These are phyloP conservation scores for Lymantria dispar DNA, from an alignment of 2,888 invertebrate species.

Conservation along the genomic window DNA sequence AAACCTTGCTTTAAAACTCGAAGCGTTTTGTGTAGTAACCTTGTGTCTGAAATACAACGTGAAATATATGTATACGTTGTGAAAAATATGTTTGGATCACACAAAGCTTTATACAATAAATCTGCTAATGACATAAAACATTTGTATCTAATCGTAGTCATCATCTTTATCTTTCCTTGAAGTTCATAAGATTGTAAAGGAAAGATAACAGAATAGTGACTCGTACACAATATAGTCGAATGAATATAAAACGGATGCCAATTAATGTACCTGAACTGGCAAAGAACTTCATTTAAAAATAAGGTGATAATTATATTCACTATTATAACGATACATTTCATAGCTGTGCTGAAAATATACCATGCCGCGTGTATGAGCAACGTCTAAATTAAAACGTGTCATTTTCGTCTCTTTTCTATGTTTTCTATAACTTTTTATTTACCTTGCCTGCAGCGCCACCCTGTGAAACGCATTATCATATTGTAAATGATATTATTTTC, in stretches of 20 bases:
- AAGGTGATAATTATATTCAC: constrained; percentile 37
- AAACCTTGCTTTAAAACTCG: constrained; percentile 31
- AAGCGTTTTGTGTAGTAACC: constrained; percentile 43
- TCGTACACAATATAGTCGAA: constrained; percentile 9
- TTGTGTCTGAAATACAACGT: constrained; percentile 37
- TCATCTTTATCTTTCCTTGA: constrained; percentile 17
- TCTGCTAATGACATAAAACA: constrained; percentile 25
- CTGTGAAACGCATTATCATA: constrained; percentile 64
- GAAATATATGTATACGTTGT: constrained; percentile 22
- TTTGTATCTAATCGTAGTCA: constrained; percentile 14
- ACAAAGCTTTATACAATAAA: constrained; percentile 38
- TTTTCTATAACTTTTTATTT: constrained; percentile 45
- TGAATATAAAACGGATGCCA: constrained; percentile 31
- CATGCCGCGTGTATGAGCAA: constrained; percentile 59
- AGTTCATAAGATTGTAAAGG: constrained; percentile 1
- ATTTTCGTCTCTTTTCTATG: constrained; percentile 30
- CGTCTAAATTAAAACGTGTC: constrained; percentile 52
- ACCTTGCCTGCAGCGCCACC: constrained; percentile 78
- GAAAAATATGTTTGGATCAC: constrained; percentile 27
- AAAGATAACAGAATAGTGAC: constrained; percentile 14
- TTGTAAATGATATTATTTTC: constrained; percentile 35
- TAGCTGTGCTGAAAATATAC: constrained; percentile 55
- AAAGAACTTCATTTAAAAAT: constrained; percentile 34
- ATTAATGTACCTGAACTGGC: constrained; percentile 32
- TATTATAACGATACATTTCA: constrained; percentile 47